phyloP scores from a whole-genome alignment of 1,140 invertebrate genomes.

The Frieseomelitta varia region DNA sequence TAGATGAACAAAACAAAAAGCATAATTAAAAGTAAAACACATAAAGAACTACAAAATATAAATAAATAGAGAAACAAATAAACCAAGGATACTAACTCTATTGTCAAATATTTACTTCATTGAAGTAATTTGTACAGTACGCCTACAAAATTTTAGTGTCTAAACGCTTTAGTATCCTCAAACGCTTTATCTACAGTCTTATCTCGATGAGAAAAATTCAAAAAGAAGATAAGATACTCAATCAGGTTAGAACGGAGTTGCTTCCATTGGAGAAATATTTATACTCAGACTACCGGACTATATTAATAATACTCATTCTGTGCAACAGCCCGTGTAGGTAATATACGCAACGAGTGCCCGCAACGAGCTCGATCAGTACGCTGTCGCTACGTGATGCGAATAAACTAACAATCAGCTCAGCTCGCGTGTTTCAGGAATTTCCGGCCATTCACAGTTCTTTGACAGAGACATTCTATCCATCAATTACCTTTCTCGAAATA shows the following conservation, averaged over 20 bases:
- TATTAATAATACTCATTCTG: conserved; percentile 5
- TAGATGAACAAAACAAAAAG: too few species aligned
- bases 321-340: background rate
- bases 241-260: background rate
- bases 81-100: background rate
- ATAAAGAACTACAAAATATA: too few species aligned
- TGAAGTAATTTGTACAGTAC: background rate
- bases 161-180: background rate
- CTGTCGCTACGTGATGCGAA: conserved; percentile 40
- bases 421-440: conserved; percentile 65
- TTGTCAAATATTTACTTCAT: background rate
- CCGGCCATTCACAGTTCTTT: conserved; percentile 52
- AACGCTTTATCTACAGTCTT: background rate
- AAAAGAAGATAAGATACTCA: background rate
- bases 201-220: background rate
- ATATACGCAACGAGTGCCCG: too few species aligned
- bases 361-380: background rate
- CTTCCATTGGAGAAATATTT: background rate
- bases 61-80: background rate
- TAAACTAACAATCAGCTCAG: conserved; percentile 57
- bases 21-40: too few species aligned
- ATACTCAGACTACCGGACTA: too few species aligned
- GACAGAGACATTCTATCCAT: background rate
- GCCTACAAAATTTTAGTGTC: background rate
- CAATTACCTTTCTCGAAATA: background rate